Evolutionary conservation across 2,797 vertebrate genomes (phyloP), one percentile per base, ranked within the genome.

Genomic region (Merluccius polli): DNA sequence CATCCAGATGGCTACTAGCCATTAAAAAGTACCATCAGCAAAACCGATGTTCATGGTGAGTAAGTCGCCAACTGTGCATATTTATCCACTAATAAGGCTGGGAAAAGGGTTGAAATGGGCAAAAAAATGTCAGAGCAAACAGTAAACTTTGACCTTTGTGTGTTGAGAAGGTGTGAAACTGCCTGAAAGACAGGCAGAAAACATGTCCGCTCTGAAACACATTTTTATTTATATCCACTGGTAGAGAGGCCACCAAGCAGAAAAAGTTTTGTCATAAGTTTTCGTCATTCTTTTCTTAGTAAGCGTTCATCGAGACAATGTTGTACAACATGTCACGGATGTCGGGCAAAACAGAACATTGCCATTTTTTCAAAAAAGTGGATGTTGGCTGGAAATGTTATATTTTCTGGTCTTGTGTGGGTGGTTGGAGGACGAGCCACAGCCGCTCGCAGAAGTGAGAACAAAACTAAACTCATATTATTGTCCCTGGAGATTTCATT

Each of bases 121-220:
- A 18, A 52, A 52, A 21, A 52, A 18, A 3, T 52, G 44, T 16
- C 44, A 52, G 15, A 15, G n/a, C 32, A 16, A 21, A 35, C 21
- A 16, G 10, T 67, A 3, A 73, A 31, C 71, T 67, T 16, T 24
- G 35, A 32, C 71, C 70, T 18, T 15, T 12, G 4, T 15, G 59
- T 63, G 1, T 48, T 72, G 73, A 73, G 21, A 21, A 63, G 70
- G 15, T 12, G n/a, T 75, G 74, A 63, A 79, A 75, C 29, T 77
- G 73, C 72, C 77, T 80, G 44, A 73, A 77, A 78, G 36, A 75
- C 48, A 48, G 73, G 65, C 52, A 10, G 33, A 32, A 27, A 77
- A 75, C 70, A 33, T 12, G 73, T n/a, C 70, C 71, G 31, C 67
- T 44, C 73, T n/a, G 48, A 75, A 71, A 82, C 74, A 32, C 36